Base-by-base conservation (phyloP, 92 coral and sea anemone species). In the Palythoa heliodiscus region DNA sequence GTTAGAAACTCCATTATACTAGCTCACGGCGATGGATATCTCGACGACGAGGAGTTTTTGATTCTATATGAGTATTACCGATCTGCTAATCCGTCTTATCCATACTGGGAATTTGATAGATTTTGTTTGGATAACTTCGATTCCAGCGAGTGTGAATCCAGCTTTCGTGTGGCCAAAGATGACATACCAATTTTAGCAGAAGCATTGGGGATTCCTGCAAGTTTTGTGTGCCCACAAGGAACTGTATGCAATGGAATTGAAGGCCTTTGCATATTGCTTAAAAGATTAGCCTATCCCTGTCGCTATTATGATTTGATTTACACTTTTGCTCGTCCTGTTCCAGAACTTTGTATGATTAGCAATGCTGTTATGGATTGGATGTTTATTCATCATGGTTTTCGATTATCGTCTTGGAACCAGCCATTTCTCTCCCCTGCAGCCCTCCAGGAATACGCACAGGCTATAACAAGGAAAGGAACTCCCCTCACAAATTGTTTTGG, bases 361-460 rank as follows among this genome's bases (percentile, higher is more conserved):
- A 88, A 88, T 79, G 74, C 74, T 16, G 87, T 88, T 2, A 84
- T 91, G 52, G 93, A 91, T 70, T 88, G 93, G 91, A 58, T 91
- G 14, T 84, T 77, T 66, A 77, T 57, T 16, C 17, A 13, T 14
- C 89, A 87, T 58, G 89, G 89, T 52, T 69, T 53, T 80, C 87
- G 91, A 16, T 71, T 91, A 40, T 72, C 91, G 25, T 85, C 91
- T 20, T 91, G 91, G 93, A 79, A 91, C 52, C 93, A 91, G 87
- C 83, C 79, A 52, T 84, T 88, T 47, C 87, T 91, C 16, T 52
- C 87, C 8, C 87, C 87, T 60, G 81, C 73, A 43, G 66, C 52
- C 70, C 70, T 89, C 15, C 75, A 89, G 68, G 29, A 22, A 37
- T 92, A 92, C 81, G 86, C 91, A 29, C 57, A 16, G 55, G 91